Conservation (phyloP, 2,888 invertebrate genomes). For the Acanthosepion pharaonis region DNA sequence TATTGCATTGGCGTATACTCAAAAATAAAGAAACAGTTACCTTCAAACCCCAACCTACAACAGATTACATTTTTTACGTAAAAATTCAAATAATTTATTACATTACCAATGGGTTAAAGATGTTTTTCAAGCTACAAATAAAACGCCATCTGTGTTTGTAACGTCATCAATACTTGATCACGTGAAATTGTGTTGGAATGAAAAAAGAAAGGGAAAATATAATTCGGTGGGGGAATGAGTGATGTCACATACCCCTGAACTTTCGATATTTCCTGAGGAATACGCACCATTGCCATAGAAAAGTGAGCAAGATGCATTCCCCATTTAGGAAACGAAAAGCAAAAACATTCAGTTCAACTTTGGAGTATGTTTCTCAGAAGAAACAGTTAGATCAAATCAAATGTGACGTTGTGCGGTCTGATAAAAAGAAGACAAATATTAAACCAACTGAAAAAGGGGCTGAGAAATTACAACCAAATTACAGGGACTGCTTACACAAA, state of each 20-base stretch:
- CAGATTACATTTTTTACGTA: too few species aligned
- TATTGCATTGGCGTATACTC: too few species aligned
- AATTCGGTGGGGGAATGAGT: not conserved
- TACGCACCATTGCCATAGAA: constrained; percentile 33
- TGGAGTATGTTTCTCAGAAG: not conserved
- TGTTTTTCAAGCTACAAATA: not conserved
- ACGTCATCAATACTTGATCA: not conserved
- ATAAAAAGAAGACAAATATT: too few species aligned
- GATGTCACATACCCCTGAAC: constrained; percentile 11
- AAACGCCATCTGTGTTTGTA: not conserved
- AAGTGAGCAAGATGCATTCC: constrained; percentile 20
- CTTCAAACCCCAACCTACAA: too few species aligned
- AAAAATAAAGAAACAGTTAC: too few species aligned
- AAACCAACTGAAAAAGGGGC: not conserved
- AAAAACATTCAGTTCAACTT: not conserved
- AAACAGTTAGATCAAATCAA: not conserved
- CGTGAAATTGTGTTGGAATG: too few species aligned
- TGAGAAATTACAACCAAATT: not conserved
- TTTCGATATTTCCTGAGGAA: not conserved
- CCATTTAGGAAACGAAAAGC: not conserved
- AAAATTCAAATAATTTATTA: too few species aligned
- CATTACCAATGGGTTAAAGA: too few species aligned
- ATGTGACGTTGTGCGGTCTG: not conserved
- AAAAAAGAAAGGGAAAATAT: too few species aligned
- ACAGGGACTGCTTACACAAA: not conserved